phyloP scores from a whole-genome alignment of 1,140 invertebrate species.

The Colletes latitarsis region DNA sequence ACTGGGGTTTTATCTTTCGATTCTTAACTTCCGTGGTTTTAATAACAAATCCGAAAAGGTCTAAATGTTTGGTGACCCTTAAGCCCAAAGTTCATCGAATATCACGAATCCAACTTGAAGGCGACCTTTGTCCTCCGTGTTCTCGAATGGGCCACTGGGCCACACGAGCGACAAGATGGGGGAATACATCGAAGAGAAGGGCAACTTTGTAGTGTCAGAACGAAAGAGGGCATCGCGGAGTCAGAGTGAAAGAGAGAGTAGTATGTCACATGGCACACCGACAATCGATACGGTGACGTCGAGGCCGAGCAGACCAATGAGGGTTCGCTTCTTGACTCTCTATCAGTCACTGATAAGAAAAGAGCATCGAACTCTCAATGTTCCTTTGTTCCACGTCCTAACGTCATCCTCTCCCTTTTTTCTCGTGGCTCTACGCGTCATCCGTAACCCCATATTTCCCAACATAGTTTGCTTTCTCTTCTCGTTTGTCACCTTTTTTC shows the following conservation, averaged over 20 bases:
- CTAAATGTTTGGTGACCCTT: too few species aligned
- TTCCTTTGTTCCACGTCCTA: constrained; percentile 54
- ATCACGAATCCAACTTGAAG: too few species aligned
- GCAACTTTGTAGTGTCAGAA: background rate
- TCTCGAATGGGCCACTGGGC: constrained; percentile 49
- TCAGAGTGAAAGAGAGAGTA: constrained; percentile 9
- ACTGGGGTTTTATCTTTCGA: too few species aligned
- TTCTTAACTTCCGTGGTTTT: too few species aligned
- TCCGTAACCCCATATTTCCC: constrained; percentile 23
- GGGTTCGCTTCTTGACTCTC: constrained; percentile 22
- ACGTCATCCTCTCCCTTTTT: background rate
- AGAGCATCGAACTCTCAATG: constrained; percentile 70
- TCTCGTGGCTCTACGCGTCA: background rate
- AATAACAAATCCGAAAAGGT: too few species aligned
- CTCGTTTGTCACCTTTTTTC: background rate
- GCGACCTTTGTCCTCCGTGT: constrained; percentile 40
- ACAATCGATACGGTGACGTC: constrained; percentile 71
- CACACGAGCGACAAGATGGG: constrained; percentile 13
- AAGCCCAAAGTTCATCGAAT: too few species aligned
- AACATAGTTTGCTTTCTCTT: constrained; percentile 26
- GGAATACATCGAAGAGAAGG: constrained; percentile 1
- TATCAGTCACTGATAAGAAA: constrained; percentile 68
- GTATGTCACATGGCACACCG: constrained; percentile 46
- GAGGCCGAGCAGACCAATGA: constrained; percentile 54
- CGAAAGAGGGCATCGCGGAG: background rate